Evolutionary conservation across 2,797 vertebrate species (phyloP), one percentile per base, ranked within the genome.

Genomic region (Threskiornis aethiopicus): DNA sequence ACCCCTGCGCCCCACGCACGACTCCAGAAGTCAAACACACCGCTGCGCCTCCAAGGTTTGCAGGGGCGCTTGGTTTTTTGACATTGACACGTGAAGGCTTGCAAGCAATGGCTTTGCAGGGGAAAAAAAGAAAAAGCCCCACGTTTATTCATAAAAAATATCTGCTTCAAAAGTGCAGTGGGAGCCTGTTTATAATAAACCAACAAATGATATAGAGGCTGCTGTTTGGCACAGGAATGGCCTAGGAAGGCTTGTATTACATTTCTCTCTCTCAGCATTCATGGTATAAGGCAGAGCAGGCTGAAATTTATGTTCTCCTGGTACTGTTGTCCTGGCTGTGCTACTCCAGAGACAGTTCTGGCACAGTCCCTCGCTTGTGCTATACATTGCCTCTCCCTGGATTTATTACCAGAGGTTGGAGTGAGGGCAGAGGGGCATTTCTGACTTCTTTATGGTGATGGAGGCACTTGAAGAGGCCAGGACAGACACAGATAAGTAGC

Each of bases 231-330:
- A 82, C 70, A 3, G 97, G 93, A 92, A 94, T 91, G 83, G 91
- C 66, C 69, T 47, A 89, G 92, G 92, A 96, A 96, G 82, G 71
- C 67, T 92, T 95, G 91, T 39, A 5, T 91, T 87, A 75, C 95
- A 87, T 95, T 96, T 96, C 84, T 83, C 72, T 58, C 71, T 67
- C 86, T 72, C 76, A 64, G 67, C 10, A 1, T 71, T 77, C 81
- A 3, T 91, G 95, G 91, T 87, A 91, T 89, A 93, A 96, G 94
- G 95, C 96, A 96, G 96, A 93, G 9, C 94, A 83, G 52, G 75
- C 67, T 89, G 89, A 85, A 96, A 96, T 97, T 96, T 97, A 96
- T 96, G 91, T 87, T 87, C 96, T 80, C 94, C 84, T 92, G 96
- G 96, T 96, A 71, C 67, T 85, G 67, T 83, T 0, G 9, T 86